Evolutionary conservation across 1,140 invertebrate genomes (phyloP).

Genomic region (Heliconius melpomene): DNA sequence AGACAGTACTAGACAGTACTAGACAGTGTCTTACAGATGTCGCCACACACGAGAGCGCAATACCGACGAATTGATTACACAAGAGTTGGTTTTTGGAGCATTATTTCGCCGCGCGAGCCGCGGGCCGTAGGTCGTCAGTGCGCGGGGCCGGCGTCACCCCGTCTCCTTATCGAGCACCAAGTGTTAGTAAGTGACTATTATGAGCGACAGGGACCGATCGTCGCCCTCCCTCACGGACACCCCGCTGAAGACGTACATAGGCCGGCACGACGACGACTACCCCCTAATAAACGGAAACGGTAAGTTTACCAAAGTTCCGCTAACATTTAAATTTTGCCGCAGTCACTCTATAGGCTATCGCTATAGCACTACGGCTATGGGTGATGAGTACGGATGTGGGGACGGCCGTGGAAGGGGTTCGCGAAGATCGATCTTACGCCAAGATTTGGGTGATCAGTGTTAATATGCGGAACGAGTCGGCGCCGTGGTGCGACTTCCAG

Average conservation of each 20-base stretch:
- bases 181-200: slow-evolving; percentile 78
- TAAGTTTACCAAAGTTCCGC: slow-evolving; percentile 76
- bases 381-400: background rate
- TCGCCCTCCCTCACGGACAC: slow-evolving; percentile 89
- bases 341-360: background rate
- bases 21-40: slow-evolving; percentile 22
- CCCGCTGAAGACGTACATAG: slow-evolving; percentile 89
- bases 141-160: slow-evolving; percentile 73
- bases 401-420: background rate
- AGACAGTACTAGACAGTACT: background rate
- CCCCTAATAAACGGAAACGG: slow-evolving; percentile 87
- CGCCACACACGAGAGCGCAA: slow-evolving; percentile 36
- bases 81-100: background rate
- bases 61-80: slow-evolving; percentile 51
- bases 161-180: slow-evolving; percentile 60
- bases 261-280: slow-evolving; percentile 88
- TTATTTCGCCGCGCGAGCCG: slow-evolving; percentile 70
- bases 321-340: slow-evolving; percentile 15
- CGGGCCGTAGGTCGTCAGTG: slow-evolving; percentile 77
- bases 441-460: slow-evolving; percentile 6
- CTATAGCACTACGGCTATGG: background rate
- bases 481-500: slow-evolving; percentile 50
- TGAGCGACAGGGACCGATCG: slow-evolving; percentile 90
- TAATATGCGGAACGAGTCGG: slow-evolving; percentile 41
- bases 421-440: slow-evolving; percentile 7